These are phyloP conservation scores for Setipinna tenuifilis DNA, from an alignment of 2,797 vertebrate species.

Conservation along the genomic window DNA sequence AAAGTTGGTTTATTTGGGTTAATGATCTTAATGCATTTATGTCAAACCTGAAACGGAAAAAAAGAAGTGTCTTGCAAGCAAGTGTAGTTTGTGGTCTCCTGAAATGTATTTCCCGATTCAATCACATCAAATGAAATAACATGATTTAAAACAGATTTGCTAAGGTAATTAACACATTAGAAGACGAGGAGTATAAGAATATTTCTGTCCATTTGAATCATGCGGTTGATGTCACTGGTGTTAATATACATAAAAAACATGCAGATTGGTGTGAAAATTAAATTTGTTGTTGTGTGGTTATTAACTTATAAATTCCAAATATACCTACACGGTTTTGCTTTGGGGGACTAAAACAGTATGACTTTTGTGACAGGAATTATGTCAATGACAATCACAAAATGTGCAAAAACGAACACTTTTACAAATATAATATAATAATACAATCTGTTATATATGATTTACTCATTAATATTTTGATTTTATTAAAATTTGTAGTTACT, in stretches of 20 bases:
- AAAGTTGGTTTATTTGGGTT: not conserved
- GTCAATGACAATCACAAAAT: not conserved
- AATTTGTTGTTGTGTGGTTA: not conserved
- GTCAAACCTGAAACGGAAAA: not conserved
- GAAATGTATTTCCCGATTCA: not conserved
- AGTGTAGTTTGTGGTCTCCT: not conserved
- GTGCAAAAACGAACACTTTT: not conserved
- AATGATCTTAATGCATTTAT: not conserved
- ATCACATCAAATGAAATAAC: not conserved
- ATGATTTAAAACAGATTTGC: not conserved
- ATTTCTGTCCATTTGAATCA: not conserved
- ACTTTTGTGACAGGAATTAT: not conserved
- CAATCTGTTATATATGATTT: not conserved
- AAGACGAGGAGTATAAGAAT: not conserved
- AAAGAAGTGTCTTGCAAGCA: not conserved
- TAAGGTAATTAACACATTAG: not conserved
- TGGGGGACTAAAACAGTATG: not conserved
- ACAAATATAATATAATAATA: too few species aligned
- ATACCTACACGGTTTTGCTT: not conserved
- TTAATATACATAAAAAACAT: not conserved
- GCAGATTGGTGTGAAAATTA: constrained; percentile 7
- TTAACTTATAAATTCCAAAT: not conserved
- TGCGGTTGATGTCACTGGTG: not conserved
- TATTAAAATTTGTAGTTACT: not conserved
- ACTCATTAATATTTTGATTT: not conserved